Base-by-base conservation (phyloP, 2,888 invertebrate genomes). In the Eristalis tenax region DNA sequence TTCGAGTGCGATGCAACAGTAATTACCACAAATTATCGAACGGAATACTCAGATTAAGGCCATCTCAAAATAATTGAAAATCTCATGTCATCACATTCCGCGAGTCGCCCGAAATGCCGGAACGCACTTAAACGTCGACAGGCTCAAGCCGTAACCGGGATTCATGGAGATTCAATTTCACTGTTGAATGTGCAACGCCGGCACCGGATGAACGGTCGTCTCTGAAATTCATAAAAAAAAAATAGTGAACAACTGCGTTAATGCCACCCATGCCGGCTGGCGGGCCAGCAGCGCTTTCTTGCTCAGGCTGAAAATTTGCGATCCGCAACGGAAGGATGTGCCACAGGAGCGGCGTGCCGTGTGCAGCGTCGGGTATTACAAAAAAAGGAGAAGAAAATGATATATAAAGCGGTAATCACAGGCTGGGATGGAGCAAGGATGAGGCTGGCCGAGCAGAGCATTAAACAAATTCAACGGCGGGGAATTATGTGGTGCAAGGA, bases 401-500 rank as follows among this genome's bases (percentile, higher is more conserved):
- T 26, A 26, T 32, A n/a, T 4, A 1, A 6, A 5, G 18, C 50
- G 50, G 50, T 50, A 50, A 50, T 50, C 50, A n/a, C 6, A 4
- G 6, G 50, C n/a, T 50, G 10, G 50, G 18, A 50, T 38, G n/a
- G 5, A 15, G n/a, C 15, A 50, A 3, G 6, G n/a, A 3, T 0
- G 43, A 6, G n/a, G 18, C n/a, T 28, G 50, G 18, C 64, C 61
- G 61, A n/a, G 43, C 43, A 61, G 76, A 73, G 76, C 70, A 63
- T 82, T 76, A 76, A 76, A 77, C 66, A 77, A 71, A 61, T 70
- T 77, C 77, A 71, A 82, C 75, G 81, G 70, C 70, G 70, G 81
- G 70, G 70, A 32, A 32, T 32, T 32, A 32, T 32, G 32, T 76
- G 70, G 66, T 63, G 82, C 76, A 71, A 61, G 65, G 70, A 82